Evolutionary conservation across 2,113 vertebrate species (phyloP).

Genomic region (Microcebus lehilahytsara): DNA sequence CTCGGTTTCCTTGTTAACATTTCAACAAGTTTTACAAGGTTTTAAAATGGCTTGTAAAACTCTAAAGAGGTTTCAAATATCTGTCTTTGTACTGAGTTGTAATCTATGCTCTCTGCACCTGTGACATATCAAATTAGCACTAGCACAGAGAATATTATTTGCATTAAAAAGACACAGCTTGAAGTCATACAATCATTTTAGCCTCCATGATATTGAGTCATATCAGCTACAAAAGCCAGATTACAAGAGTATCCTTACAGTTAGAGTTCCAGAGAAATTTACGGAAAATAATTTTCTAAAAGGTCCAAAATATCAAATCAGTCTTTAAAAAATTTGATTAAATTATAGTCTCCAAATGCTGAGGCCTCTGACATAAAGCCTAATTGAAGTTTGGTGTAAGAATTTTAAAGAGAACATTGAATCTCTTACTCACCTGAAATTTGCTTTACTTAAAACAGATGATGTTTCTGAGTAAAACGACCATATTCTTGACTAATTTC

Average conservation of each 20-base stretch:
- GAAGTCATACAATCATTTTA: background rate
- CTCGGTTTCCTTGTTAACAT: constrained; percentile 47
- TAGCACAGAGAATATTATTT: background rate
- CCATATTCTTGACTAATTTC: background rate
- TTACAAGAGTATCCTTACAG: background rate
- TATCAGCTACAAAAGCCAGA: background rate
- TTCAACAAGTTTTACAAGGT: constrained; percentile 42
- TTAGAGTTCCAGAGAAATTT: background rate
- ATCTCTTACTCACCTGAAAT: background rate
- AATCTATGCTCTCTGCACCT: constrained; percentile 58
- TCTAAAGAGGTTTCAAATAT: constrained; percentile 43
- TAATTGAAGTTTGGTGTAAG: constrained; percentile 6
- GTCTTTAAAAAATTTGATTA: background rate
- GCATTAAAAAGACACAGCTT: background rate
- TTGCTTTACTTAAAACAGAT: constrained; percentile 13
- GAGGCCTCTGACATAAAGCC: background rate
- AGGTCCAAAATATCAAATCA: background rate
- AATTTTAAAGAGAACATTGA: background rate
- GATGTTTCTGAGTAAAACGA: background rate
- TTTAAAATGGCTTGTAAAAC: constrained; percentile 5
- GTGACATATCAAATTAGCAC: constrained; percentile 44
- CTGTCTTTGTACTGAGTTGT: background rate
- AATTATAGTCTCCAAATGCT: background rate
- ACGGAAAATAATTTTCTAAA: constrained; percentile 2
- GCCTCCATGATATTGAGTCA: background rate